Base-by-base conservation (phyloP, 2,888 invertebrate genomes). In the Drosophila ezoana region DNA sequence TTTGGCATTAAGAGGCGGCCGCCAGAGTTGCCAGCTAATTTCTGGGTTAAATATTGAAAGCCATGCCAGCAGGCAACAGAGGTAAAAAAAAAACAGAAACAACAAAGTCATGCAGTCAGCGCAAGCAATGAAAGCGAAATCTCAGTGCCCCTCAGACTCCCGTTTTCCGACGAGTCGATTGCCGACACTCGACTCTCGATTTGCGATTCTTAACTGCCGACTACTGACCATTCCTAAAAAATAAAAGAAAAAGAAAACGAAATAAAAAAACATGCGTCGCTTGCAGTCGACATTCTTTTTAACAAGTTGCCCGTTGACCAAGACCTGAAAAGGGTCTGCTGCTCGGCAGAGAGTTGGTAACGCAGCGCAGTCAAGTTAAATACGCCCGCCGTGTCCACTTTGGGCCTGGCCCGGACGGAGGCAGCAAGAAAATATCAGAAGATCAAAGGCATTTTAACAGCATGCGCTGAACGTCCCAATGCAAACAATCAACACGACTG, bases 391-490 rank as follows among this genome's bases (percentile, higher is more conserved):
- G 77, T 79, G 81, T 81, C 65, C 74, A 76, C 72, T 72, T 60
- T 81, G 72, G 68, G 63, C 63, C 51, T 16, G 64, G 58, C 59
- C 58, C 53, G 47, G 68, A 49, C 43, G 40, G 62, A 64, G 66
- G 56, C 48, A 63, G 33, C 48, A 74, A 57, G 79, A 73, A 89
- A 89, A 89, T 90, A 86, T 85, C 81, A 88, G 77, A 83, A 90
- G 88, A 90, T 90, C 90, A 90, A 90, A 90, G 81, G 90, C 85
- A 90, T 90, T 90, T 90, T 72, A 79, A 78, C 75, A 88, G 77
- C 79, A 67, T 73, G 79, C 81, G 89, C 81, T 79, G 79, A 81
- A 73, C 79, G 64, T 63, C 62, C 73, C 86, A 87, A 83, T 78
- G 86, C 87, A 89, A 82, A 87, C 89, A 87, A 87, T 87, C 87